phyloP scores from a whole-genome alignment of 2,797 vertebrate species.

The Anas bernieri region DNA sequence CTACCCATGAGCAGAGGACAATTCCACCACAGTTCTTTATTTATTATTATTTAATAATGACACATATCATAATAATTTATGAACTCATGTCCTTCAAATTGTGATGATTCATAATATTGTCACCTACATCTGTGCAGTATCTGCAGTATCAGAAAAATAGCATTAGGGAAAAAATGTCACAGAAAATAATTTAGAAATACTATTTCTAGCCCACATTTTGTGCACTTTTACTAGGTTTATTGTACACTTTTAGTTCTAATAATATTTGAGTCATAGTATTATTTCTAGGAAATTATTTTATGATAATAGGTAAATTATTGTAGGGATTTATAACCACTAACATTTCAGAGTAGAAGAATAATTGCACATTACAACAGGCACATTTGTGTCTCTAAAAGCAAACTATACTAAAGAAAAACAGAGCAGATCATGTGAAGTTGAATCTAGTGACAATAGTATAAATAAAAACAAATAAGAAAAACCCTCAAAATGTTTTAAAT shows the following conservation, averaged over 20 bases:
- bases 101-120: not conserved
- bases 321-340: not conserved
- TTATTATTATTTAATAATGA: not conserved
- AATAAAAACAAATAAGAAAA: not conserved
- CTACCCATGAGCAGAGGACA: not conserved
- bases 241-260: not conserved
- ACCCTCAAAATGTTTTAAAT: not conserved
- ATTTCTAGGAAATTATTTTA: not conserved
- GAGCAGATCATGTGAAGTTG: not conserved
- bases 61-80: not conserved
- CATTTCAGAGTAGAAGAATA: not conserved
- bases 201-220: not conserved
- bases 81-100: not conserved
- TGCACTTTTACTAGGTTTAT: not conserved
- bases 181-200: not conserved
- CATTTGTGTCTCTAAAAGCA: not conserved
- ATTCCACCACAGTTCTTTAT: not conserved
- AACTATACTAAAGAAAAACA: not conserved
- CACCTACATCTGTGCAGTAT: not conserved
- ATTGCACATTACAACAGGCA: not conserved
- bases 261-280: not conserved
- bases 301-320: not conserved
- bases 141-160: not conserved
- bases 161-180: no score
- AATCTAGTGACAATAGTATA: not conserved